Evolutionary conservation across 1,140 invertebrate genomes (phyloP), one percentile per base, ranked within the genome.

Genomic region (Hetaerina americana): DNA sequence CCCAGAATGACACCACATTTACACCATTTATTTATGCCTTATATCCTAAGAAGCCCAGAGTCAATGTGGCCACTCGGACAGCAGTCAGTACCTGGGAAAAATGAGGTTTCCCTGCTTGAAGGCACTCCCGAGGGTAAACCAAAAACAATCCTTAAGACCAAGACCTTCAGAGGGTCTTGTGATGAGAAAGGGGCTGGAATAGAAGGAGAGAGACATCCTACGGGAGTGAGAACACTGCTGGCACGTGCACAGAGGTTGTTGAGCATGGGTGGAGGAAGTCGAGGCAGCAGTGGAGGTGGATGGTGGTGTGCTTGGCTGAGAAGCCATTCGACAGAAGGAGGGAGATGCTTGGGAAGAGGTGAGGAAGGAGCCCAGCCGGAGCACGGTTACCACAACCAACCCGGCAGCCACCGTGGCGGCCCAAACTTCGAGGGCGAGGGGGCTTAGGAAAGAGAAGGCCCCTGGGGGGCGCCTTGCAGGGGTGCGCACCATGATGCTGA

Each of bases 31-130:
- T n/a, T n/a, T n/a, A n/a, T n/a, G n/a, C n/a, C n/a, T n/a, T n/a
- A n/a, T n/a, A n/a, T n/a, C n/a, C n/a, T n/a, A n/a, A n/a, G n/a
- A n/a, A n/a, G n/a, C n/a, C 27, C 25, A 70, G 22, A 12, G 15
- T 24, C 26, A 66, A 29, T 10, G 5, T 6, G n/a, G 57, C 22
- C 6, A 71, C n/a, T 71, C 26, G 24, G 70, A n/a, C n/a, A n/a
- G n/a, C n/a, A n/a, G 27, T 24, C 74, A 77, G 73, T 78, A 89
- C 87, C 86, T 85, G n/a, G 88, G 88, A 70, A 85, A 83, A 72
- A 89, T 85, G 74, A 88, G 87, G 73, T 85, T 86, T 27, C 87
- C 86, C 78, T 90, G 88, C 75, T 88, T 86, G 83, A 89, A 87
- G 72, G 89, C 83, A 22, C 87, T 85, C 22, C 86, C 87, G 22